A percentile compares a stretch with the other conserved stretches of the same genome.
Evolutionary conservation across 2,113 vertebrate genomes (phyloP).

Genomic region (Burhinus oedicnemus): DNA sequence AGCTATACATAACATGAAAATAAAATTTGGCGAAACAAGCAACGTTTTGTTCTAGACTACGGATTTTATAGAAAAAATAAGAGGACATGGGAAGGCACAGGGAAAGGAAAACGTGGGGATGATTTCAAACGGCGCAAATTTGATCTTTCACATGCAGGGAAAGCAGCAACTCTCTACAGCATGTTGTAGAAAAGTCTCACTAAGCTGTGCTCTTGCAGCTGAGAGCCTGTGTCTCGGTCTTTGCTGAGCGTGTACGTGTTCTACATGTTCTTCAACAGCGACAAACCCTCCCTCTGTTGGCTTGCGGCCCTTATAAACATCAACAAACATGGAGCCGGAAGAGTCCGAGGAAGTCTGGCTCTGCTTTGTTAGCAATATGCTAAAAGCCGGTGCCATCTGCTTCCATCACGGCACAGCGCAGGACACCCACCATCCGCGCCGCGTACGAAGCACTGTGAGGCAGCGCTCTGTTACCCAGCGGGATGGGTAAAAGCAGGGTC

Average conservation of each 20-base stretch:
- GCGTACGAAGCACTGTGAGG: rapidly evolving
- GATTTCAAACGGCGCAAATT: neutral
- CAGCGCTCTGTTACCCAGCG: too few relatives aligned
- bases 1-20: neutral
- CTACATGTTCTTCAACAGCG: neutral
- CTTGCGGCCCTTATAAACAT: neutral
- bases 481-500: neutral
- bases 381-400: neutral
- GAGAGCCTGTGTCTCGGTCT: neutral
- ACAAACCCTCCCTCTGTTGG: neutral
- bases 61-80: neutral
- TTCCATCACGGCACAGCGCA: rapidly evolving
- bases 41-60: rapidly evolving
- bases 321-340: neutral
- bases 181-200: neutral
- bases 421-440: rapidly evolving
- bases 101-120: neutral
- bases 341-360: neutral
- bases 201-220: neutral
- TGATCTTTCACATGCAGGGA: neutral
- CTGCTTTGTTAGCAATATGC: neutral
- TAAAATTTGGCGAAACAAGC: neutral
- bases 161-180: neutral
- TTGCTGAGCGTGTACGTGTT: neutral
- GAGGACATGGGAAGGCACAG: neutral